A percentile compares a stretch with the other conserved stretches of the same genome.
These are phyloP conservation scores for Adoxophyes honmai DNA, from an alignment of 1,140 invertebrate species.

Conservation along the genomic window DNA sequence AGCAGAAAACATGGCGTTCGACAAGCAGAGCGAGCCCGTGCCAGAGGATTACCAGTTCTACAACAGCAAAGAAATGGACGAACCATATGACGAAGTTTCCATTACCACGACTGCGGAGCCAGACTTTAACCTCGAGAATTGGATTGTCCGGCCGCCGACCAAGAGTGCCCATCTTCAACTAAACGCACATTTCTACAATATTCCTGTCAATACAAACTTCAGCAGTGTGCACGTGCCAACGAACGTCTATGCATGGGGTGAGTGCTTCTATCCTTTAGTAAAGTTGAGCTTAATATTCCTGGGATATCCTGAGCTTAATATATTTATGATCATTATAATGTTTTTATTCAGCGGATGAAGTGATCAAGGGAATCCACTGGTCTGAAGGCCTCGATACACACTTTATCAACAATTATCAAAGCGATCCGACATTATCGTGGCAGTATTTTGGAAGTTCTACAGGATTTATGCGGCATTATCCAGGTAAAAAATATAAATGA, in stretches of 20 bases:
- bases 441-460: slow-evolving; percentile 98
- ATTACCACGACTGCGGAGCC: slow-evolving; percentile 71
- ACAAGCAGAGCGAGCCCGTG: slow-evolving; percentile 76
- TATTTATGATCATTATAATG: slow-evolving; percentile 6
- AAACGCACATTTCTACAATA: slow-evolving; percentile 88
- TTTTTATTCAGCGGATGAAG: slow-evolving; percentile 78
- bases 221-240: slow-evolving; percentile 97
- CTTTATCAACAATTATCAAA: slow-evolving; percentile 92
- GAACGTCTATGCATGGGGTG: slow-evolving; percentile 95
- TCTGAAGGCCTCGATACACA: slow-evolving; percentile 91
- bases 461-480: slow-evolving; percentile 97
- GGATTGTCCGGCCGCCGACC: slow-evolving; percentile 74
- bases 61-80: slow-evolving; percentile 85
- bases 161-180: slow-evolving; percentile 77
- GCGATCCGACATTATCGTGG: slow-evolving; percentile 94
- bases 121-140: slow-evolving; percentile 73
- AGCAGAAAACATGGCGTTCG: slow-evolving; percentile 85
- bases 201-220: slow-evolving; percentile 88
- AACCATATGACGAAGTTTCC: slow-evolving; percentile 55
- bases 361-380: slow-evolving; percentile 85
- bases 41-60: slow-evolving; percentile 83
- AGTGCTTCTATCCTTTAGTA: slow-evolving; percentile 35
- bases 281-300: too few relatives aligned
- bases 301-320: too few relatives aligned
- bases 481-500: slow-evolving; percentile 78